Evolutionary conservation across 2,888 invertebrate species (phyloP), one percentile per base, ranked within the genome.

Genomic region (Priocnemis perturbator): DNA sequence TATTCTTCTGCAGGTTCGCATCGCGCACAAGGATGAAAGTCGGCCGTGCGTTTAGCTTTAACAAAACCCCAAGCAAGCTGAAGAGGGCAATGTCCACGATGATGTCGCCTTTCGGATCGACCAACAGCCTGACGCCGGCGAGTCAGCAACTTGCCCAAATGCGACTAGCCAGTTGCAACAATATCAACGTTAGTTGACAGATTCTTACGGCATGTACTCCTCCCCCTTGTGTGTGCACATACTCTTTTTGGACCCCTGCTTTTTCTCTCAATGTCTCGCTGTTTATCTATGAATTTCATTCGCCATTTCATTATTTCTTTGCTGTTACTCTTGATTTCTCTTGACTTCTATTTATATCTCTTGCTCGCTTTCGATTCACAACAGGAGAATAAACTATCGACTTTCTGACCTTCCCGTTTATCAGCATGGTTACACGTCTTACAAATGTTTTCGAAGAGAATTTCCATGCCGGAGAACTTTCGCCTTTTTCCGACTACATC

Each of bases 11-110:
- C 81, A 90, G 90, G 81, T 94, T 96, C 89, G 96, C 96, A 52
- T 93, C 95, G 72, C 92, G 95, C 83, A 96, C 96, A 64, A 92
- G 95, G 83, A 93, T 95, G 87, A 96, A 96, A 92, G 97, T 98
- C 81, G 97, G 97, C 62, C 93, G 98, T 80, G 98, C 98, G 78
- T 95, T 98, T 87, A 98, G 97, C 76, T 97, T 98, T 90, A 97
- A 97, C 90, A 97, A 97, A 90, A 98, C 98, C 30, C 98, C 98
- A 60, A 96, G 95, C 76, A 97, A 96, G 89, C 90, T 98, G 83
- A 97, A 97, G 90, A 93, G 98, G 67, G 97, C 98, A 37, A 95
- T 98, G 89, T 98, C 98, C 20, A 96, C 97, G 53, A 96, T 97
- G 94, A 97, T 97, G 93, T 95, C 95, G 71, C 97, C 97, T 14